phyloP scores from a whole-genome alignment of 2,113 vertebrate species.

The Pica pica region DNA sequence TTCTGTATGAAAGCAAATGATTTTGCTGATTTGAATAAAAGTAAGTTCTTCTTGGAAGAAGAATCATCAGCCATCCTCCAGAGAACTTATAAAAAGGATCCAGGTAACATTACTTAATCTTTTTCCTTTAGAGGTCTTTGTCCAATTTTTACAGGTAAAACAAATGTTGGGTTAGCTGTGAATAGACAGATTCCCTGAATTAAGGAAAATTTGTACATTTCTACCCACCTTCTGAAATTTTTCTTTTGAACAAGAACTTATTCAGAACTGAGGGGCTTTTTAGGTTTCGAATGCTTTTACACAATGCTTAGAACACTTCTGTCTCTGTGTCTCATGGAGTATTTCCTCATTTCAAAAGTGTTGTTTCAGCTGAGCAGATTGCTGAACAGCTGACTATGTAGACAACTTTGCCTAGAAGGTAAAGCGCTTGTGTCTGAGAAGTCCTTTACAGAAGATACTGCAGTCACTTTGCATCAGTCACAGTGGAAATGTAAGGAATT shows the following conservation, averaged over 20 bases:
- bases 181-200: neutral
- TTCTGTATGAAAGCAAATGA: neutral
- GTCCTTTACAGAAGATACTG: neutral
- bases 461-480: neutral
- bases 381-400: neutral
- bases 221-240: neutral
- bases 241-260: neutral
- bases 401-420: neutral
- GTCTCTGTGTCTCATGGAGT: neutral
- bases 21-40: neutral
- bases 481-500: neutral
- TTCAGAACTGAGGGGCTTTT: neutral
- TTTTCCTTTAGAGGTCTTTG: neutral
- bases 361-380: neutral
- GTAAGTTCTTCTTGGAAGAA: neutral
- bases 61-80: neutral
- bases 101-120: neutral
- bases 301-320: neutral
- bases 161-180: neutral
- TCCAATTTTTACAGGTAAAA: neutral
- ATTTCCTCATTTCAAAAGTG: neutral
- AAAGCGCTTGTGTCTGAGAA: neutral
- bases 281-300: neutral
- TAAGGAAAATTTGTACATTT: neutral
- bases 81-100: neutral